Conservation (phyloP, 1,140 invertebrate species). For the Alviniconcha marisindica region DNA sequence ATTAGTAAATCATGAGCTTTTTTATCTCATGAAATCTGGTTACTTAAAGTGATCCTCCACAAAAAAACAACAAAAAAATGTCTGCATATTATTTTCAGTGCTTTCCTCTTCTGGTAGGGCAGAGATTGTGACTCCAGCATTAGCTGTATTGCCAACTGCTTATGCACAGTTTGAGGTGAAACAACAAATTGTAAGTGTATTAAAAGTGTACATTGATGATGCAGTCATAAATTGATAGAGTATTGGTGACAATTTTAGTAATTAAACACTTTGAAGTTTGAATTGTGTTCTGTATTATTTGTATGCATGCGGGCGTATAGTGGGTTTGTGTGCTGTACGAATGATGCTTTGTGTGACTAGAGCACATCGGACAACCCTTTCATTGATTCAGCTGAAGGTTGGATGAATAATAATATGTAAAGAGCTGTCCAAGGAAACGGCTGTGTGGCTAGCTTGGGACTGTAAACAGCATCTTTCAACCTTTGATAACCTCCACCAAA, state of each 20-base stretch:
- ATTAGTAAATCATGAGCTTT: constrained; percentile 26
- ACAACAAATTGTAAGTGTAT: constrained; percentile 28
- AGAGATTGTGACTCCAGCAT: constrained; percentile 34
- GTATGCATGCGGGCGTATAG: not conserved
- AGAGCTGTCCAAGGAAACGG: too few relatives aligned
- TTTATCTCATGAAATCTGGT: constrained; percentile 28
- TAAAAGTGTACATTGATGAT: constrained; percentile 29
- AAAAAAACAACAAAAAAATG: too few relatives aligned
- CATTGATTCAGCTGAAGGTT: too few relatives aligned
- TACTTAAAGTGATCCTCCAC: constrained; percentile 22
- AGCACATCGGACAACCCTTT: too few relatives aligned
- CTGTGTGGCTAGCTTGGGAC: too few relatives aligned
- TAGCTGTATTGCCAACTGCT: constrained; percentile 43
- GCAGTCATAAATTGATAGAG: constrained; percentile 32
- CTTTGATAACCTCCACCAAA: too few relatives aligned
- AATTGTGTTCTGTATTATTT: not conserved
- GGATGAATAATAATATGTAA: too few relatives aligned
- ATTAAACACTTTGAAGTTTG: constrained; percentile 38
- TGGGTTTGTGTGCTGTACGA: too few relatives aligned
- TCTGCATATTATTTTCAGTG: constrained; percentile 23
- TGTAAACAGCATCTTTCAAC: too few relatives aligned
- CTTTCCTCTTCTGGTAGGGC: constrained; percentile 28
- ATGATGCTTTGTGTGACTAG: too few relatives aligned
- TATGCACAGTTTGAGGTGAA: constrained; percentile 40
- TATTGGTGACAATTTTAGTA: constrained; percentile 41